Conservation (phyloP, 1,140 invertebrate genomes). For the Medauroidea extradentata region DNA sequence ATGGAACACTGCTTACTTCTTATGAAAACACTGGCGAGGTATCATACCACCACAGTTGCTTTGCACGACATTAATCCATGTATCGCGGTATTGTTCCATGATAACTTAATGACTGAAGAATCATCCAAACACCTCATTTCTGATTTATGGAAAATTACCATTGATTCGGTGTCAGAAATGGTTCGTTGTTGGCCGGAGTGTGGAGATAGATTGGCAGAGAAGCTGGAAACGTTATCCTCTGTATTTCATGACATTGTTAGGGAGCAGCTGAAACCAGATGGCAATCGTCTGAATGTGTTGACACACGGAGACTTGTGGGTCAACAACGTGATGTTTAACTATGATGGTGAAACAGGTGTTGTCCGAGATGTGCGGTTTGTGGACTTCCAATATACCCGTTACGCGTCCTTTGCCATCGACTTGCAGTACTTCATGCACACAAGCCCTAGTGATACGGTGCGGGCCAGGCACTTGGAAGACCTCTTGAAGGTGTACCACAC, state of each 20-base stretch:
- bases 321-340: too few relatives aligned
- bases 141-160: too few relatives aligned
- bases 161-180: background rate
- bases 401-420: conserved; percentile 50
- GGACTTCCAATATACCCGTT: conserved; percentile 40
- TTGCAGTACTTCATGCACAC: conserved; percentile 54
- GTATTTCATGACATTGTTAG: too few relatives aligned
- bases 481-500: too few relatives aligned
- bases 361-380: too few relatives aligned
- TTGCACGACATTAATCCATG: background rate
- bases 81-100: background rate
- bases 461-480: conserved; percentile 34
- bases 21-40: conserved; percentile 6
- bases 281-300: background rate
- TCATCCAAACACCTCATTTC: too few relatives aligned
- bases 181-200: background rate
- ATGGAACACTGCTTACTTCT: too few relatives aligned
- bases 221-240: background rate
- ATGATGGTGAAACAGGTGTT: conserved; percentile 11
- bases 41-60: conserved; percentile 17
- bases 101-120: background rate
- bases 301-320: too few relatives aligned
- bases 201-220: background rate
- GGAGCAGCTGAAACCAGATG: background rate
- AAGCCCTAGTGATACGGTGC: conserved; percentile 40